A percentile compares a stretch with the other conserved stretches of the same genome.
Conservation (phyloP, 2,113 vertebrate genomes). For the Crotalus viridis region DNA sequence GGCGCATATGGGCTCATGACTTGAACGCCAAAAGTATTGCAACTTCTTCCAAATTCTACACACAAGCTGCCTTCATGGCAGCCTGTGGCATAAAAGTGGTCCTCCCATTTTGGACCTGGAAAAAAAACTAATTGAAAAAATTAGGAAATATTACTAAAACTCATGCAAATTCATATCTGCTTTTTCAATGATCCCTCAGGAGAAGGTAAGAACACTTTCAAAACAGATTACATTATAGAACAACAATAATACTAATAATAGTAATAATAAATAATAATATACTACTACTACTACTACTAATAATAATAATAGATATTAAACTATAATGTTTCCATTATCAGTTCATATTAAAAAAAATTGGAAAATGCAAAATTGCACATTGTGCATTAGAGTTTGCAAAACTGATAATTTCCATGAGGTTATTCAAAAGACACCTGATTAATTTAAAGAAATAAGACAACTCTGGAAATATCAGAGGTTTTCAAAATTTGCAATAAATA, state of each 20-base stretch:
- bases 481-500: background rate
- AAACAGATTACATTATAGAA: background rate
- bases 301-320: background rate
- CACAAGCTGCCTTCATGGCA: constrained; percentile 68
- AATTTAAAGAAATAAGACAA: background rate
- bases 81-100: constrained; percentile 56
- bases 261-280: background rate
- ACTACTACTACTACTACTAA: background rate
- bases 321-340: background rate
- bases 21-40: constrained; percentile 68
- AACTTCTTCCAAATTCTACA: constrained; percentile 65
- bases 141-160: background rate
- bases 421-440: background rate
- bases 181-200: background rate
- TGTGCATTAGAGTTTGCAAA: background rate
- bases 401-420: background rate
- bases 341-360: background rate
- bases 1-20: constrained; percentile 67
- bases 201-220: background rate
- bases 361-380: background rate
- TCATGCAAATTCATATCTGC: background rate
- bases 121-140: constrained; percentile 13
- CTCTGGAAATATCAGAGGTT: background rate
- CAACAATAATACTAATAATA: background rate
- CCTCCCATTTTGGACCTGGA: constrained; percentile 48